Base-by-base conservation (phyloP, 2,113 vertebrate species). In the Meles meles region DNA sequence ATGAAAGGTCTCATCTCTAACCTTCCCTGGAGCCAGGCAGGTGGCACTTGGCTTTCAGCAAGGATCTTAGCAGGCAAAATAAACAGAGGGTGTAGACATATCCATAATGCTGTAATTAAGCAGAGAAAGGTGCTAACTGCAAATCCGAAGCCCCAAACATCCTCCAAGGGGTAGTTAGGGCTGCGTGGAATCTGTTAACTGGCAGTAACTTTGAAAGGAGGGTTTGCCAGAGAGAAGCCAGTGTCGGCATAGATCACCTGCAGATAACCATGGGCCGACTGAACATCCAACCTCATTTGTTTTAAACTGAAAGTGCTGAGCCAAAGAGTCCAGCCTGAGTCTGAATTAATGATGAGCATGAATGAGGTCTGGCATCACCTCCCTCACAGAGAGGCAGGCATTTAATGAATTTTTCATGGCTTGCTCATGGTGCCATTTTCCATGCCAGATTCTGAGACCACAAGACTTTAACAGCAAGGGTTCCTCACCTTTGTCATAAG, bases 111-210 rank as follows among this genome's bases (percentile, higher is more conserved):
- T 69, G 61, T 95, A 95, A 96, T 96, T 95, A 95, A 92, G 94
- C 90, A 95, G 57, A 92, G 93, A 81, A 92, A 97, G 96, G 96
- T 81, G 84, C 93, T 92, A 96, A 97, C 90, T 84, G 87, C 91
- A 71, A 83, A 88, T 57, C 74, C 3, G 0, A 90, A 97, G 93
- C 74, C 84, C 93, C 90, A 94, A 44, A 87, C n/a, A 83, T 87
- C 90, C 96, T 97, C 98, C 76, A 13, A 90, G 93, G 96, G 69
- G 84, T 71, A 86, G 61, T 97, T 85, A 89, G 69, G 76, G 74
- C 79, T 76, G 42, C 3, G 5, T 9, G 42, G 90, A 96, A 83
- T 92, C 95, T 96, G 90, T 93, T 96, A 97, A 92, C 80, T 81
- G 81, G 94, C 82, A 97, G 52, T 88, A 81, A 87, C 84, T 88